phyloP scores from a whole-genome alignment of 2,113 vertebrate genomes.

The Sinocyclocheilus grahami region DNA sequence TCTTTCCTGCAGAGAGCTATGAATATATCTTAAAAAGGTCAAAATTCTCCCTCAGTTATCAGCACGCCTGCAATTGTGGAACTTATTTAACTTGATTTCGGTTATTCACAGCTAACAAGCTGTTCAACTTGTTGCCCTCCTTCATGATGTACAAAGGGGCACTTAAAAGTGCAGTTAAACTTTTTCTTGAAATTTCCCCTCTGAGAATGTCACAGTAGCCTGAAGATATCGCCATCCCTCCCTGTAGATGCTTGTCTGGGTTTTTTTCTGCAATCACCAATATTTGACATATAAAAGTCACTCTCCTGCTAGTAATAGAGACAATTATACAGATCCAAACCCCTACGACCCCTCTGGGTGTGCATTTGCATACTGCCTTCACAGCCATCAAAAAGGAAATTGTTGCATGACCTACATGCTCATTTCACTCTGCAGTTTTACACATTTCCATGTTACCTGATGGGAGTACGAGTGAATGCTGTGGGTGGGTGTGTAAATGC shows the following conservation, averaged over 20 bases:
- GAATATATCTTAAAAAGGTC: not conserved
- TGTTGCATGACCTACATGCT: slow-evolving; percentile 44
- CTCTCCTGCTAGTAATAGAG: slow-evolving; percentile 22
- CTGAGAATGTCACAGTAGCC: not conserved
- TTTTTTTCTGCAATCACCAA: slow-evolving; percentile 4
- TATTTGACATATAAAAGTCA: slow-evolving; percentile 13
- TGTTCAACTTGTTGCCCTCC: not conserved
- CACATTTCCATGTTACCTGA: slow-evolving; percentile 1
- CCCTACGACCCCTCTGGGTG: not conserved
- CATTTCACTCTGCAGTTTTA: not conserved
- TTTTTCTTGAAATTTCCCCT: slow-evolving; percentile 17
- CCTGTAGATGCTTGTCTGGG: not conserved
- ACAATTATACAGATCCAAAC: slow-evolving; percentile 22
- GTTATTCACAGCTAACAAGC: slow-evolving; percentile 22
- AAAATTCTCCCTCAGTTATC: slow-evolving; percentile 9
- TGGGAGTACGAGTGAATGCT: not conserved
- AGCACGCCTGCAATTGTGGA: slow-evolving; percentile 16
- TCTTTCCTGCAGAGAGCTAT: not conserved
- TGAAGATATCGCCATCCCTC: not conserved
- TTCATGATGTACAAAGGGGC: not conserved
- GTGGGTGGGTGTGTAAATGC: not conserved
- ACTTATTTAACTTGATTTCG: slow-evolving; percentile 4
- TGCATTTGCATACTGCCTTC: slow-evolving; percentile 32
- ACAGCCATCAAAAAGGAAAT: not conserved
- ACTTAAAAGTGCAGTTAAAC: not conserved